Conservation (phyloP, 2,113 vertebrate genomes). For the Thunnus thynnus region DNA sequence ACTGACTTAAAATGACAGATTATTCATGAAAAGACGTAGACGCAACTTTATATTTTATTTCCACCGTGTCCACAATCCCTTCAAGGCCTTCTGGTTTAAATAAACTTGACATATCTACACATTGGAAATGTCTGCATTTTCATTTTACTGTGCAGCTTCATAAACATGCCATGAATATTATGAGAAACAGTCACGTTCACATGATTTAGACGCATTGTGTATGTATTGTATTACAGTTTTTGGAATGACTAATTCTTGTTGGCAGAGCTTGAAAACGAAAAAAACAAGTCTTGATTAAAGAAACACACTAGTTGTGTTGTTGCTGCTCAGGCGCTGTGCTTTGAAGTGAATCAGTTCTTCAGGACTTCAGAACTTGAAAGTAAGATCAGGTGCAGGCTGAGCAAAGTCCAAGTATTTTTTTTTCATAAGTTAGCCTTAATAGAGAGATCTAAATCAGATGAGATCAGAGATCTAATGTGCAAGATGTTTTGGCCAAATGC, state of each 20-base stretch:
- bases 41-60: neutral
- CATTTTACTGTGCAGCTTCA: neutral
- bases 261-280: slow-evolving; percentile 24
- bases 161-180: neutral
- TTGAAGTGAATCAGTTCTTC: slow-evolving; percentile 24
- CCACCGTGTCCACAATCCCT: neutral
- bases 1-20: neutral
- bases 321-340: neutral
- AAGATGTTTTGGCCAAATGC: slow-evolving; percentile 41
- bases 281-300: slow-evolving; percentile 35
- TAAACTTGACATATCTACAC: neutral
- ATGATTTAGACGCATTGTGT: neutral
- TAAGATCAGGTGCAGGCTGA: slow-evolving; percentile 34
- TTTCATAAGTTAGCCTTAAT: neutral
- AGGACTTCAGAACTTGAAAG: slow-evolving; percentile 1
- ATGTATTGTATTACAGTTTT: neutral
- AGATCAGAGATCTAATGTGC: too few relatives aligned
- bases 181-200: slow-evolving; percentile 19
- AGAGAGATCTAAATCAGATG: slow-evolving; percentile 7
- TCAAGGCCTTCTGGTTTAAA: slow-evolving; percentile 8
- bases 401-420: neutral
- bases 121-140: slow-evolving; percentile 2
- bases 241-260: slow-evolving; percentile 11
- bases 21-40: neutral
- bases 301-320: neutral